Conservation (phyloP, 2,113 vertebrate species). For the Rattus rattus region DNA sequence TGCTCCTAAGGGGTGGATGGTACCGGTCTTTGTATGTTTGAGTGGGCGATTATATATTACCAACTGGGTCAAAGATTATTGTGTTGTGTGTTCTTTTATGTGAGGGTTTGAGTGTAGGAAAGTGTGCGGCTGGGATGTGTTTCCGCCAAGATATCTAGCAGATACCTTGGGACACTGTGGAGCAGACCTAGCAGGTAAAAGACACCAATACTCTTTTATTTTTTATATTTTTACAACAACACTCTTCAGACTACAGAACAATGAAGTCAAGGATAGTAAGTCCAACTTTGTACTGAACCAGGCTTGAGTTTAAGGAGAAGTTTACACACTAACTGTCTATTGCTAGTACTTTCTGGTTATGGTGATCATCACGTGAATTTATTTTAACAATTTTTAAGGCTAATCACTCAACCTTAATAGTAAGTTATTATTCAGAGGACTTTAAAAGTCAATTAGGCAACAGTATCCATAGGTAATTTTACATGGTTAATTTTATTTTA, state of each 20-base stretch:
- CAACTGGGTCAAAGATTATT: too few species aligned
- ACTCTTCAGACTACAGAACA: background rate
- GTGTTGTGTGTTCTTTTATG: too few species aligned
- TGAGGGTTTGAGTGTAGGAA: too few species aligned
- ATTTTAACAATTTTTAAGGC: conserved; percentile 58
- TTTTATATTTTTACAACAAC: too few species aligned
- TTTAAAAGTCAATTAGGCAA: conserved; percentile 48
- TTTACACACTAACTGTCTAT: conserved; percentile 37
- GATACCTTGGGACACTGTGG: too few species aligned
- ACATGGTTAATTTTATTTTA: conserved; percentile 58
- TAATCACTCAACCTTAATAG: conserved; percentile 41
- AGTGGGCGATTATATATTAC: too few species aligned
- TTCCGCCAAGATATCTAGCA: too few species aligned
- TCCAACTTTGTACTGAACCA: background rate
- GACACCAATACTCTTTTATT: too few species aligned
- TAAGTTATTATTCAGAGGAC: conserved; percentile 37
- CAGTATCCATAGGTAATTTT: conserved; percentile 6
- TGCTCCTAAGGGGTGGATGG: too few species aligned
- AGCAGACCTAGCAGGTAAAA: too few species aligned
- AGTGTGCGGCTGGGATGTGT: too few species aligned
- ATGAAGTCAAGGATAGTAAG: background rate
- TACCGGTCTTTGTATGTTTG: too few species aligned
- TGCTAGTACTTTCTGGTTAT: conserved; percentile 27
- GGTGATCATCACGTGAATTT: conserved; percentile 61
- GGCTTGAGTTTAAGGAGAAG: conserved; percentile 19